phyloP scores from a whole-genome alignment of 2,888 invertebrate species.

The Fragum sueziense region DNA sequence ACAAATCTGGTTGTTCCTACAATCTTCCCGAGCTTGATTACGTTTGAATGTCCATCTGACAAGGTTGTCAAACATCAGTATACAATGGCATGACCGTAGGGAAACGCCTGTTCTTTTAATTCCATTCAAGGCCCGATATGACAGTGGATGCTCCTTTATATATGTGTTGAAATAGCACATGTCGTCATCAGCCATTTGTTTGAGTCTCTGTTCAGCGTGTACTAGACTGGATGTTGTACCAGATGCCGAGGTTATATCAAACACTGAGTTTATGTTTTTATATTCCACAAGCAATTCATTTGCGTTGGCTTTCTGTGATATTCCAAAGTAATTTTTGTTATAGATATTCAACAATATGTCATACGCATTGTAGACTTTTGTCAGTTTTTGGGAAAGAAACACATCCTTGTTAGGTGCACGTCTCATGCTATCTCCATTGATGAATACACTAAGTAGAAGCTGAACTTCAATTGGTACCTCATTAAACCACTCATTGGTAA shows the following conservation, averaged over 20 bases:
- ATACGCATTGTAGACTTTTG: conserved; percentile 31
- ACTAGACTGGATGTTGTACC: conserved; percentile 31
- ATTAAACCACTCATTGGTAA: conserved; percentile 24
- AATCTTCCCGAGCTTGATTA: conserved; percentile 28
- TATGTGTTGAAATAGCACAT: conserved; percentile 51
- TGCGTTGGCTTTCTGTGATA: conserved; percentile 38
- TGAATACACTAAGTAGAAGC: conserved; percentile 26
- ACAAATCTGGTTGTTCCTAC: conserved; percentile 38
- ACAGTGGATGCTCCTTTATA: conserved; percentile 25
- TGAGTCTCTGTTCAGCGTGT: conserved; percentile 32
- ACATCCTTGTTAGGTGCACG: not conserved
- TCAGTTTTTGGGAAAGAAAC: conserved; percentile 18
- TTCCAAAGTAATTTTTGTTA: conserved; percentile 39
- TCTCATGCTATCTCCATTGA: conserved; percentile 13
- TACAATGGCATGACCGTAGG: conserved; percentile 32
- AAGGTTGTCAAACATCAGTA: conserved; percentile 42
- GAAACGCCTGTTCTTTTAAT: not conserved
- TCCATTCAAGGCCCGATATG: not conserved
- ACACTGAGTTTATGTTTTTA: conserved; percentile 37
- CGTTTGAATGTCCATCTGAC: conserved; percentile 26
- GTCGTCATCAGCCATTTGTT: conserved; percentile 28
- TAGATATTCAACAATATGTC: conserved; percentile 32
- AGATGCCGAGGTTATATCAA: conserved; percentile 28
- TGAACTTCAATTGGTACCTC: conserved; percentile 31
- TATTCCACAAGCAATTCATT: conserved; percentile 41